phyloP scores from a whole-genome alignment of 1,140 invertebrate species.

The Meloidogyne chitwoodi region DNA sequence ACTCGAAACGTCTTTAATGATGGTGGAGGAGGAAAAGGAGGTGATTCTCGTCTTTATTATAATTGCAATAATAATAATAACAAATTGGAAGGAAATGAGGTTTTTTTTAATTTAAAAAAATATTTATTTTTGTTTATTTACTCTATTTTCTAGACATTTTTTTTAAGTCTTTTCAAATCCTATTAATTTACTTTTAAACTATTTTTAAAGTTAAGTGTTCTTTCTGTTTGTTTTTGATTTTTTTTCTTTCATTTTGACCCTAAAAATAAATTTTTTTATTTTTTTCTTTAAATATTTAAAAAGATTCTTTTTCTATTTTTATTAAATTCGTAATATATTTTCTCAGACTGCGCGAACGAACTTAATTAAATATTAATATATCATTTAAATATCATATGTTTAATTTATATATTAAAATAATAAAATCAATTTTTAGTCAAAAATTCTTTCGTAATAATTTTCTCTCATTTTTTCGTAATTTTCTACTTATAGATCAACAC shows the following conservation, averaged over 20 bases:
- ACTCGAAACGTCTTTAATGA: slow-evolving; percentile 6
- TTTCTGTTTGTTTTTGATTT: background rate
- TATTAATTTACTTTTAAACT: too few species aligned
- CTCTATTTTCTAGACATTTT: background rate
- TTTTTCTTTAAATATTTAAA: background rate
- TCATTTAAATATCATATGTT: background rate
- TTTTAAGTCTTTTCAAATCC: background rate
- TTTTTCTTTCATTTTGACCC: background rate
- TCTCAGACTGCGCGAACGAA: too few species aligned
- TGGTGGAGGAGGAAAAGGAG: background rate
- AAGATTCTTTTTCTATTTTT: background rate
- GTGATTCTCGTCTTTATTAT: too few species aligned
- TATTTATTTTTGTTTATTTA: background rate
- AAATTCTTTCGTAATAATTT: background rate
- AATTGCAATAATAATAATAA: background rate
- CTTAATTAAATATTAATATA: background rate
- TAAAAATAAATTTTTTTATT: too few species aligned
- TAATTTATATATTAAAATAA: too few species aligned
- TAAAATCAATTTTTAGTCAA: too few species aligned
- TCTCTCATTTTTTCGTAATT: background rate
- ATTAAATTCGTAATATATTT: too few species aligned
- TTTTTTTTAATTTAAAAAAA: background rate
- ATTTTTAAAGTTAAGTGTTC: background rate
- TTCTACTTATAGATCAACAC: background rate
- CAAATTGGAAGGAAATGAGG: background rate